Percentiles rank a stretch among this genome's conserved stretches.
phyloP scores from a whole-genome alignment of 2,888 invertebrate genomes.

The Leptinotarsa tumamoca region DNA sequence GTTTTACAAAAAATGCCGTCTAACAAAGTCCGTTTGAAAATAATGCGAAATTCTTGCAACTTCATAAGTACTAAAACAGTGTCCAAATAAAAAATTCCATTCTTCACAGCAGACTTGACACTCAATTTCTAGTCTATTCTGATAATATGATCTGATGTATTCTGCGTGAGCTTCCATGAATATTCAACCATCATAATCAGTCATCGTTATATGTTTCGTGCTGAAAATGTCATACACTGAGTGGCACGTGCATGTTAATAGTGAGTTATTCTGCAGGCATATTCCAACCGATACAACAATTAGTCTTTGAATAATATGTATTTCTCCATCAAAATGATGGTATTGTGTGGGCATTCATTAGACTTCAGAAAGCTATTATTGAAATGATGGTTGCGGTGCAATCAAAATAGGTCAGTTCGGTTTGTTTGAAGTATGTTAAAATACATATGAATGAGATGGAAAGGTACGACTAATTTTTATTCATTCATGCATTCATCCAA shows the following conservation, averaged over 20 bases:
- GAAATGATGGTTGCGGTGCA: neutral
- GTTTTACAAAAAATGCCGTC: too few relatives aligned
- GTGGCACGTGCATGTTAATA: conserved; percentile 13
- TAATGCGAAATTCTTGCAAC: too few relatives aligned
- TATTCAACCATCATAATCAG: conserved; percentile 12
- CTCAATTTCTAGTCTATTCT: neutral
- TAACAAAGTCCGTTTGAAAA: too few relatives aligned
- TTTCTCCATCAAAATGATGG: neutral
- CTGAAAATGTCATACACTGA: conserved; percentile 3
- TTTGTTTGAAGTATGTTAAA: too few relatives aligned
- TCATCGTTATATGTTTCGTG: conserved; percentile 9
- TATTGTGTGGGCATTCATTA: neutral
- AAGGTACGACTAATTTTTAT: too few relatives aligned
- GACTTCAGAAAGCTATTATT: neutral
- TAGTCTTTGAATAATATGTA: neutral
- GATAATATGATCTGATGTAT: neutral
- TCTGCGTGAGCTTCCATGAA: conserved; percentile 13
- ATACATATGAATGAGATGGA: too few relatives aligned
- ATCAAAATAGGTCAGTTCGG: neutral
- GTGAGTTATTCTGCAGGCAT: conserved; percentile 1
- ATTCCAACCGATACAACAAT: conserved; percentile 6
- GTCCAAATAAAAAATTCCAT: too few relatives aligned
- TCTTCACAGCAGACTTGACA: too few relatives aligned
- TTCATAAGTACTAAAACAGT: too few relatives aligned
- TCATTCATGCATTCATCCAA: too few relatives aligned